Percentiles rank a stretch among this genome's conserved stretches.
Conservation (phyloP, 2,888 invertebrate genomes). For the Aphodius granarius region DNA sequence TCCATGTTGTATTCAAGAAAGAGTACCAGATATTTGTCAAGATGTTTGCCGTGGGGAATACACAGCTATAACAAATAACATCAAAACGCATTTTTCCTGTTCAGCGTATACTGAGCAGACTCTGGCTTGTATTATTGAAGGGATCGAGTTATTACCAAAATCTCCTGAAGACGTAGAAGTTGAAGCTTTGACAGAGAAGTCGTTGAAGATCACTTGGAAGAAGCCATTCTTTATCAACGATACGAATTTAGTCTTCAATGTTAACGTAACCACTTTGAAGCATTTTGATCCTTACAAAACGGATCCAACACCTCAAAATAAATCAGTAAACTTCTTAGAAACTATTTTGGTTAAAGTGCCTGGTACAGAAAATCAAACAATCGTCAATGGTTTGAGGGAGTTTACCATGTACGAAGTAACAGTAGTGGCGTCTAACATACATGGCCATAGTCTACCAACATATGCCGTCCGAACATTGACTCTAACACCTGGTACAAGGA, state of each 20-base stretch:
- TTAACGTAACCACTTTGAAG: constrained; percentile 72
- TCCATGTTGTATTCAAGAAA: constrained; percentile 80
- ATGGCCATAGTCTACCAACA: constrained; percentile 77
- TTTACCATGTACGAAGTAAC: constrained; percentile 84
- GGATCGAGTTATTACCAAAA: constrained; percentile 79
- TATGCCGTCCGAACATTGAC: constrained; percentile 73
- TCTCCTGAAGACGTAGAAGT: constrained; percentile 73
- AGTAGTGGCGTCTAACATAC: constrained; percentile 71
- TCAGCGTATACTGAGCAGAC: constrained; percentile 81
- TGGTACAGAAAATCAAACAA: constrained; percentile 60
- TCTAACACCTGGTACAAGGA: constrained; percentile 65
- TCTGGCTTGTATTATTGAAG: constrained; percentile 80
- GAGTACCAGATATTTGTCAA: constrained; percentile 82
- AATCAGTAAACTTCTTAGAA: constrained; percentile 37
- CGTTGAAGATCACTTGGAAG: constrained; percentile 72
- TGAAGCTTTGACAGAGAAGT: constrained; percentile 72
- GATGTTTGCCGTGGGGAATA: constrained; percentile 85
- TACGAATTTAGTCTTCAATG: constrained; percentile 65
- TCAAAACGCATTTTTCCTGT: constrained; percentile 83
- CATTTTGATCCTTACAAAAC: constrained; percentile 66
- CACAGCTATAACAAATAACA: constrained; percentile 79
- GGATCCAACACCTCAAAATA: constrained; percentile 54
- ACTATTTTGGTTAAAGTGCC: constrained; percentile 60
- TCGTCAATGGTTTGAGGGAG: constrained; percentile 67
- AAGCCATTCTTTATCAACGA: constrained; percentile 67